Percentiles rank a stretch among this genome's conserved stretches.
These are phyloP conservation scores for Alloscopus bannaensis DNA, from an alignment of 2,888 invertebrate genomes.

Conservation along the genomic window DNA sequence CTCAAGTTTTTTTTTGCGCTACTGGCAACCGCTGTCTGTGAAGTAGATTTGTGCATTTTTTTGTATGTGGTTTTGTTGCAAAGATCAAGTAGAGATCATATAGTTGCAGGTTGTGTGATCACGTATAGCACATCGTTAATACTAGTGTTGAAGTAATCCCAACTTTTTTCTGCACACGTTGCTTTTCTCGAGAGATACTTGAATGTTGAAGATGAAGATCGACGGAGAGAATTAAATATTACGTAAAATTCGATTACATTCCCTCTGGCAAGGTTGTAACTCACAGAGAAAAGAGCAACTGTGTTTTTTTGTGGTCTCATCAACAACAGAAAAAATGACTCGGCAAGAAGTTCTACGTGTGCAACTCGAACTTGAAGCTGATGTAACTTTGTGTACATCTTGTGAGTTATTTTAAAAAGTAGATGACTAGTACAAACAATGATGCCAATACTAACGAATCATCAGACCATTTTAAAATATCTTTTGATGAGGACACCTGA, in stretches of 20 bases:
- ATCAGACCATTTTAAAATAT: too few relatives aligned
- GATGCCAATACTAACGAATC: not conserved
- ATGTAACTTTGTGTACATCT: slow-evolving; percentile 5
- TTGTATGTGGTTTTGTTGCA: not conserved
- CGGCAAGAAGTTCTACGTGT: not conserved
- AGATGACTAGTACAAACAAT: not conserved
- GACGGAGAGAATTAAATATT: slow-evolving; percentile 2
- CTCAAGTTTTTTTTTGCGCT: not conserved
- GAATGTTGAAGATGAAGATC: not conserved
- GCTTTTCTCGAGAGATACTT: not conserved
- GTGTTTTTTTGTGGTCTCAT: too few relatives aligned
- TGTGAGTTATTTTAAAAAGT: not conserved
- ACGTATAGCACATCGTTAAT: not conserved
- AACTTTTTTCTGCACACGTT: not conserved
- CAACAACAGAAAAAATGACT: not conserved
- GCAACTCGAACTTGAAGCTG: not conserved
- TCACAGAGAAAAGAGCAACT: too few relatives aligned
- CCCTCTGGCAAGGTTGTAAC: not conserved
- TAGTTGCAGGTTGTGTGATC: not conserved
- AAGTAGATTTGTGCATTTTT: not conserved
- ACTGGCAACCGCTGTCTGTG: not conserved
- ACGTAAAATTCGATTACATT: not conserved
- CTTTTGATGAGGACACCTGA: too few relatives aligned
- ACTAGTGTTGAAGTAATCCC: not conserved
- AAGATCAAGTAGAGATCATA: not conserved